phyloP scores from a whole-genome alignment of 2,888 invertebrate species.

The Isoperla grammatica region DNA sequence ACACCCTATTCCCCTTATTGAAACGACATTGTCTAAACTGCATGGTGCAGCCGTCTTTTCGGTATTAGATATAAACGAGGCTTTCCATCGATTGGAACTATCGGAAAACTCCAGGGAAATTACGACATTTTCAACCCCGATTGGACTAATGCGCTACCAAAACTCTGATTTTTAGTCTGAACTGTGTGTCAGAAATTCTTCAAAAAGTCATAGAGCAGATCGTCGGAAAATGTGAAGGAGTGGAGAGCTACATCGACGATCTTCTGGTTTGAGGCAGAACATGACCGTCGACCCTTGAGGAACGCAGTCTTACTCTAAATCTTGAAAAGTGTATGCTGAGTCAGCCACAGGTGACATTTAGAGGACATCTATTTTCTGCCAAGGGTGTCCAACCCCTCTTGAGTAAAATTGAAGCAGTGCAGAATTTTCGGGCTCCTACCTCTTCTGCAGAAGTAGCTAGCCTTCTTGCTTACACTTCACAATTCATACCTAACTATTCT shows the following conservation, averaged over 20 bases:
- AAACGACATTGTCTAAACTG: conserved; percentile 32
- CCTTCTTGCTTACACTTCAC: too few relatives aligned
- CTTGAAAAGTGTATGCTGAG: conserved; percentile 37
- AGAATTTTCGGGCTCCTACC: conserved; percentile 22
- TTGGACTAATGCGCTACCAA: conserved; percentile 41
- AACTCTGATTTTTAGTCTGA: conserved; percentile 41
- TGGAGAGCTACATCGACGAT: conserved; percentile 36
- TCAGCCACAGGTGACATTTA: conserved; percentile 32
- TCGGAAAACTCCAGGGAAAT: conserved; percentile 36
- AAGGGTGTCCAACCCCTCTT: conserved; percentile 35
- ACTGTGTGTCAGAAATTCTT: conserved; percentile 43
- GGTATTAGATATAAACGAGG: conserved; percentile 39
- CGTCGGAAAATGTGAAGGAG: conserved; percentile 37
- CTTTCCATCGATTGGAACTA: conserved; percentile 40
- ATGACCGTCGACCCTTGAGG: conserved; percentile 38
- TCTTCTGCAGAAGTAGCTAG: too few relatives aligned
- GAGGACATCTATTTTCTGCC: conserved; percentile 32
- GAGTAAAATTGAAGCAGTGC: conserved; percentile 33
- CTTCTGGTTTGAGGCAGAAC: too few relatives aligned
- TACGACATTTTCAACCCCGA: conserved; percentile 40
- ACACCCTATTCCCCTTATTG: conserved; percentile 33
- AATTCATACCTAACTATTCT: too few relatives aligned
- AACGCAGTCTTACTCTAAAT: conserved; percentile 34
- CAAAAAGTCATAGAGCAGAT: conserved; percentile 41
- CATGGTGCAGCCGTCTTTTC: conserved; percentile 32